Conservation (phyloP, 2,113 vertebrate genomes). For the Aphyosemion australe region DNA sequence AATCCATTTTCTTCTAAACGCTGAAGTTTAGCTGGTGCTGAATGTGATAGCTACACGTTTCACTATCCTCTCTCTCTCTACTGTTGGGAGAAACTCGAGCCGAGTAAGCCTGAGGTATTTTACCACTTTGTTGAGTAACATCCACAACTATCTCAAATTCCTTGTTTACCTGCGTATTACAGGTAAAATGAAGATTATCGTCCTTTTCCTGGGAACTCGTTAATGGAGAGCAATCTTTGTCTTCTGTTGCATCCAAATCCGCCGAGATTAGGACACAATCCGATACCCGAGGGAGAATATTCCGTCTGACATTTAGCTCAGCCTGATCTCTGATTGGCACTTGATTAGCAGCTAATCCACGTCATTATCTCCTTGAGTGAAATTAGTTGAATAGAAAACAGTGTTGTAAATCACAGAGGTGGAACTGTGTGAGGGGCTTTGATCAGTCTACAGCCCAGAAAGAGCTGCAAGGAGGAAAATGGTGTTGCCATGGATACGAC, state of each 20-base stretch:
- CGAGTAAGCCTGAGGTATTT: conserved; percentile 60
- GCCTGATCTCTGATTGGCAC: conserved; percentile 92
- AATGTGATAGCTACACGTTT: no score
- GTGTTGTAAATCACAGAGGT: conserved; percentile 85
- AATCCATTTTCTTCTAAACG: conserved; percentile 22
- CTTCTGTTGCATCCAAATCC: conserved; percentile 63
- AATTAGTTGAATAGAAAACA: conserved; percentile 94
- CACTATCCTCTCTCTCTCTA: conserved; percentile 13
- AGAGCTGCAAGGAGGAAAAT: conserved; percentile 55
- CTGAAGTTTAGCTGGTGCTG: conserved; percentile 33
- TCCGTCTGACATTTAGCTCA: conserved; percentile 88
- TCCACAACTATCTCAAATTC: conserved; percentile 74
- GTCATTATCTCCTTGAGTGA: conserved; percentile 92
- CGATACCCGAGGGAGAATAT: conserved; percentile 65
- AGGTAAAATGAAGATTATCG: conserved; percentile 79
- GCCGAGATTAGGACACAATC: conserved; percentile 70
- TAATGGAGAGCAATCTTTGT: conserved; percentile 40
- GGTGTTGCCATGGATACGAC: conserved; percentile 69
- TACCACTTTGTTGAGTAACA: conserved; percentile 58
- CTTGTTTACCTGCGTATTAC: conserved; percentile 74
- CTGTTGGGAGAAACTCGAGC: conserved; percentile 42
- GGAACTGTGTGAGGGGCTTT: conserved; percentile 66
- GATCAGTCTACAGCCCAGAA: conserved; percentile 51
- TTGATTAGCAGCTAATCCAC: conserved; percentile 94
- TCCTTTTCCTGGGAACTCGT: conserved; percentile 73